These are phyloP conservation scores for Eretmochelys imbricata DNA, from an alignment of 2,113 vertebrate genomes.

Conservation along the genomic window DNA sequence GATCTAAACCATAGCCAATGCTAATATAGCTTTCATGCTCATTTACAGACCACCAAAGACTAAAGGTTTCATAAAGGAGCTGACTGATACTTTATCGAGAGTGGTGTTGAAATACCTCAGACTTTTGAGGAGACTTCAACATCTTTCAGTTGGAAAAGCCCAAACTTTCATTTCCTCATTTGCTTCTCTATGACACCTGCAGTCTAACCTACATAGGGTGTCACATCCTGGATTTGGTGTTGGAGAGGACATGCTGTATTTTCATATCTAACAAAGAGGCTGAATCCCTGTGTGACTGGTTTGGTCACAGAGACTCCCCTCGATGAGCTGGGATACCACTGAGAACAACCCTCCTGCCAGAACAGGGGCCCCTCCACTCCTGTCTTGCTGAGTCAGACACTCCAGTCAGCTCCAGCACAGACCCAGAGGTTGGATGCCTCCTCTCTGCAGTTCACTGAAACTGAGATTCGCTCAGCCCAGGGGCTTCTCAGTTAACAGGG, in stretches of 20 bases:
- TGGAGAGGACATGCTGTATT: neutral
- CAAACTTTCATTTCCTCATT: slow-evolving; percentile 51
- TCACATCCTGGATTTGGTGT: neutral
- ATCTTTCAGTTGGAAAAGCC: neutral
- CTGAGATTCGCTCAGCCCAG: too few species aligned
- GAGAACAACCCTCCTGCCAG: too few species aligned
- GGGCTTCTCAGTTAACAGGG: too few species aligned
- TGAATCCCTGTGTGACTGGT: neutral
- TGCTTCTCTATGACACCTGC: slow-evolving; percentile 8
- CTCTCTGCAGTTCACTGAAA: too few species aligned
- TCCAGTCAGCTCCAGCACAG: too few species aligned
- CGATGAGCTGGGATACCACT: too few species aligned
- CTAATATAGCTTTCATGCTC: neutral
- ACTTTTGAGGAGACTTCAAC: neutral
- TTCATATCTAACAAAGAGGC: neutral
- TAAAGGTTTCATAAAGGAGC: neutral
- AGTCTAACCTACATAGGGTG: neutral
- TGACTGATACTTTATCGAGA: neutral
- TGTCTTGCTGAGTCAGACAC: too few species aligned
- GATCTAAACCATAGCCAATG: neutral
- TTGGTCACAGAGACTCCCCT: too few species aligned
- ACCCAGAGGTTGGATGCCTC: too few species aligned
- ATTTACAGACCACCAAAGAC: neutral
- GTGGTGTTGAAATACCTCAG: slow-evolving; percentile 22
- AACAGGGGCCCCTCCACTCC: too few species aligned